Percentiles rank a stretch among this genome's conserved stretches.
Conservation (phyloP, 2,113 vertebrate species). For the Vombatus ursinus region DNA sequence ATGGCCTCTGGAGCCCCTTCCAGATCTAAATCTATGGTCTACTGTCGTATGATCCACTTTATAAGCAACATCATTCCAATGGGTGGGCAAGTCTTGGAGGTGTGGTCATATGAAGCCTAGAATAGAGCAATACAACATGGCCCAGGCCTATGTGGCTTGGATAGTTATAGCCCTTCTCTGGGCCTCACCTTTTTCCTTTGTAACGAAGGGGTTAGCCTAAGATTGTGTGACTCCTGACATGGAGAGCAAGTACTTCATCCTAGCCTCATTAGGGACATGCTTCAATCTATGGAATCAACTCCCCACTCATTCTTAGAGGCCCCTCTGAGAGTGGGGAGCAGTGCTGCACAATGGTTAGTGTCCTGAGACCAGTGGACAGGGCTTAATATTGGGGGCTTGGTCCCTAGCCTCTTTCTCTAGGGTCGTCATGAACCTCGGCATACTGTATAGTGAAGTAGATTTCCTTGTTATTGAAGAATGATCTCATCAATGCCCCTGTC, state of each 20-base stretch:
- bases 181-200: background rate
- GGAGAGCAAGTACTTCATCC: background rate
- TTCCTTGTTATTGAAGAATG: background rate
- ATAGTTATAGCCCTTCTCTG: background rate
- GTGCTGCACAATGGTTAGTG: background rate
- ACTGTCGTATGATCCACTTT: background rate
- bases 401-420: background rate
- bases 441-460: background rate
- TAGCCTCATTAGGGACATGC: background rate
- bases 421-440: background rate
- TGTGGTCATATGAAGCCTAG: background rate
- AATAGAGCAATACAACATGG: background rate
- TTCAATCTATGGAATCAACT: background rate
- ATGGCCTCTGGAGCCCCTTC: background rate
- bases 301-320: background rate
- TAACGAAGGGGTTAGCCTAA: background rate
- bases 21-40: background rate
- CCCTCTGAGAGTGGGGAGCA: background rate
- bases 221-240: background rate
- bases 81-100: background rate
- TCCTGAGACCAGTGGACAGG: background rate
- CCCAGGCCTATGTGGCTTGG: background rate
- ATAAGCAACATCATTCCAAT: background rate
- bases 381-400: background rate
- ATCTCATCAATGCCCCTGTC: background rate